Percentiles rank a stretch among this genome's conserved stretches.
These are phyloP conservation scores for Phyllotreta striolata DNA, from an alignment of 2,888 invertebrate species.

Conservation along the genomic window DNA sequence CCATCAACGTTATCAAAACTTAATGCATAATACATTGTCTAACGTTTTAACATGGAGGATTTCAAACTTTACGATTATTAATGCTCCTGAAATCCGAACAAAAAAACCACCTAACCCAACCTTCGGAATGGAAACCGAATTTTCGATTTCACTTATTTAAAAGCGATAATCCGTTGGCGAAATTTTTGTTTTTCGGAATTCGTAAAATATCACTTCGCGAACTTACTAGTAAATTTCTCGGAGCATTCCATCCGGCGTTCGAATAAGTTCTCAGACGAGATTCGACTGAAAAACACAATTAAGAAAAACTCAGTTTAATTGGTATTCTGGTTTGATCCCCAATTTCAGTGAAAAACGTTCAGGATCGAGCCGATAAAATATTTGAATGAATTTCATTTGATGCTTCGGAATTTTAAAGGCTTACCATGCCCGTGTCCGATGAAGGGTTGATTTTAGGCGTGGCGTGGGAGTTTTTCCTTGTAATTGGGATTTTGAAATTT, in stretches of 20 bases:
- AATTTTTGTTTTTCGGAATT: too few species aligned
- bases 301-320: slow-evolving; percentile 37
- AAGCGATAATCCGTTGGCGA: too few species aligned
- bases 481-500: slow-evolving; percentile 4
- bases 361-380: slow-evolving; percentile 36
- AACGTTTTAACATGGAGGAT: slow-evolving; percentile 11
- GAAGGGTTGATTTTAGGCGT: slow-evolving; percentile 7
- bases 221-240: slow-evolving; percentile 8
- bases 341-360: slow-evolving; percentile 39
- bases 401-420: slow-evolving; percentile 31
- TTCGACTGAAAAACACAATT: slow-evolving; percentile 31
- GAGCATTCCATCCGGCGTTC: slow-evolving; percentile 7
- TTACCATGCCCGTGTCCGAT: slow-evolving; percentile 11
- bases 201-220: too few species aligned
- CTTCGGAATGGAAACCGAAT: slow-evolving; percentile 2
- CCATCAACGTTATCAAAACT: slow-evolving; percentile 22
- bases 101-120: slow-evolving; percentile 3
- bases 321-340: slow-evolving; percentile 37
- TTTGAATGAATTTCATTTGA: slow-evolving; percentile 38
- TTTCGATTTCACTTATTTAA: too few species aligned
- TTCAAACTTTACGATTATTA: slow-evolving; percentile 19
- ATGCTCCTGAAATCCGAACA: neutral
- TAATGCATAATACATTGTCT: slow-evolving; percentile 22
- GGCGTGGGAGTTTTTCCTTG: slow-evolving; percentile 8
- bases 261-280: slow-evolving; percentile 29